Base-by-base conservation (phyloP, 2,888 invertebrate genomes). In the Xiphydria camelus region DNA sequence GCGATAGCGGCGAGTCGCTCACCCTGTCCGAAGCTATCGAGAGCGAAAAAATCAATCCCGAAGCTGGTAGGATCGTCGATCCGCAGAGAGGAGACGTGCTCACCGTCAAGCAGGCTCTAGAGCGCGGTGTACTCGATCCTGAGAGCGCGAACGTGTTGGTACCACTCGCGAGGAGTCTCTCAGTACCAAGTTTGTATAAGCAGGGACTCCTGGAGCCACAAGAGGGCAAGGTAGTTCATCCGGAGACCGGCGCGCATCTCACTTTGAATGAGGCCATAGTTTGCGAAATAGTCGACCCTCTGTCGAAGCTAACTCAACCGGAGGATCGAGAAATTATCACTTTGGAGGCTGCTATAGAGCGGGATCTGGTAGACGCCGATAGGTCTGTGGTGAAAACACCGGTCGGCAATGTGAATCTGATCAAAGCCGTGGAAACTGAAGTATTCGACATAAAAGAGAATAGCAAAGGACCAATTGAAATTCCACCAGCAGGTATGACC, bases 281-380 rank as follows among this genome's bases (percentile, higher is more conserved):
- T 60, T 91, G 90, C 72, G 94, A 94, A 64, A 87, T 94, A 58
- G 83, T 94, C 37, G 91, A 96, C 79, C 87, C 91, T 0, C 76
- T 87, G 41, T 89, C 92, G 7, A 81, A 80, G 40, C 77, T 96
- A 41, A 77, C 76, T 21, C 81, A 83, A 60, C 82, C 82, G 1
- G 78, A 82, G 23, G 84, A 85, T 1, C 78, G 79, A 22, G 80
- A 81, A 51, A 80, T 80, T 50, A 79, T 93, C 19, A 89, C 90
- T 0, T 74, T 97, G 33, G 82, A 85, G 59, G 86, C 89, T 66
- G 92, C 91, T 6, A 84, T 94, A 47, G 81, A 83, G 51, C 81
- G 78, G 45, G 86, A 87, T 33, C 78, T 87, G 14, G 78, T 93
- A 15, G 86, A 91, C 67, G 83, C 83, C 46, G 84, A 88, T 41